Evolutionary conservation across 2,888 invertebrate species (phyloP), one percentile per base, ranked within the genome.

Genomic region (Agriotes lineatus): DNA sequence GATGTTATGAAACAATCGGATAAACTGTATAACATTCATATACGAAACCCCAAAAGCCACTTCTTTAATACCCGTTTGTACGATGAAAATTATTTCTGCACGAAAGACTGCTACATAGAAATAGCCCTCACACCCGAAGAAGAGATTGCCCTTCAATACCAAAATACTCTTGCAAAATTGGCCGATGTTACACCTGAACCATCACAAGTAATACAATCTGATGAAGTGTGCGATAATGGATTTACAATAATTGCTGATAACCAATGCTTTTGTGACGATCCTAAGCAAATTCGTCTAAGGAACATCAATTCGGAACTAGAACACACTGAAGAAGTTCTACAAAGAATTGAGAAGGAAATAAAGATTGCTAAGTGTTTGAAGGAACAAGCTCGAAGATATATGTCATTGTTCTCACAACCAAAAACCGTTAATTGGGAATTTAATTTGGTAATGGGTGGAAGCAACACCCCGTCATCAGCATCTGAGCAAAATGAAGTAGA

Each of bases 51-150:
- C 16, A 74, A 79, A 4, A 81, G 80, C 62, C 18, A 76, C 19
- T 82, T 83, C 71, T 84, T 84, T 67, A 76, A 82, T 61, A 78
- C 74, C 16, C 58, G 61, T 10, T 4, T 74, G 5, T 83, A 77
- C 67, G 78, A 83, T 48, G 50, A 71, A 2, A 63, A 71, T 9
- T 81, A 81, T 65, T 79, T 78, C 50, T 68, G 71, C 1, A 71
- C 76, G 10, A 60, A 76, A 39, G 78, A 79, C 42, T 80, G 76
- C 48, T 74, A 69, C 1, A 82, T 83, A 45, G 81, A 83, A 16
- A 79, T 82, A 2, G 56, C 74, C 0, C 54, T 63, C 20, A 48
- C 45, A n/a, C 33, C 42, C 18, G 70, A 69, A 48, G 57, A 59
- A 7, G 19, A 37, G 35, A 9, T 22, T 0, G 5, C 9, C 12